Conservation (phyloP, 2,113 vertebrate species). For the Solea solea region DNA sequence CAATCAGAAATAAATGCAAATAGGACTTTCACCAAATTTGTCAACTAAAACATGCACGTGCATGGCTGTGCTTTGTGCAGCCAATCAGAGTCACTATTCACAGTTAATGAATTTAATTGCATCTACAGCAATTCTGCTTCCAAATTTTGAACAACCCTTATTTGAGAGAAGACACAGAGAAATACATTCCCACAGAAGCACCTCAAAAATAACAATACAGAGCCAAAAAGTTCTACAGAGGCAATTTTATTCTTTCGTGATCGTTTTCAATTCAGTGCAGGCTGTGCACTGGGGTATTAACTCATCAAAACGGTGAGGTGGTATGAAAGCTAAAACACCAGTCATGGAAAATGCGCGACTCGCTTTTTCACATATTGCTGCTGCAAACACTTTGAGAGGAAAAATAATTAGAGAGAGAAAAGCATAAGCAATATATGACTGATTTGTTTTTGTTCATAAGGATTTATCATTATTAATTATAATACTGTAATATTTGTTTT, state of each 20-base stretch:
- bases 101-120: conserved; percentile 14
- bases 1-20: not conserved
- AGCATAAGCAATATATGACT: not conserved
- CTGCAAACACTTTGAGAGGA: not conserved
- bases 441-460: not conserved
- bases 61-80: not conserved
- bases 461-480: not conserved
- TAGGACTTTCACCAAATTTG: too few species aligned
- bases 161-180: conserved; percentile 4
- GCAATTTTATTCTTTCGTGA: conserved; percentile 13
- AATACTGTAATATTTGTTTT: not conserved
- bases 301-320: conserved; percentile 19
- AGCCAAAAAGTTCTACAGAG: not conserved
- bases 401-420: not conserved
- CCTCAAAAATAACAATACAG: not conserved
- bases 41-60: too few species aligned
- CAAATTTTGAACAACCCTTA: conserved; percentile 5
- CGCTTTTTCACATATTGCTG: not conserved
- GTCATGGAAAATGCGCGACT: not conserved
- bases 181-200: not conserved
- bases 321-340: not conserved
- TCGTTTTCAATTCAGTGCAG: conserved; percentile 31
- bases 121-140: not conserved
- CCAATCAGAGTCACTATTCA: not conserved
- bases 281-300: conserved; percentile 11